Evolutionary conservation across 2,888 invertebrate genomes (phyloP), one percentile per base, ranked within the genome.

Genomic region (Scaptodrosophila latifasciaeformis): DNA sequence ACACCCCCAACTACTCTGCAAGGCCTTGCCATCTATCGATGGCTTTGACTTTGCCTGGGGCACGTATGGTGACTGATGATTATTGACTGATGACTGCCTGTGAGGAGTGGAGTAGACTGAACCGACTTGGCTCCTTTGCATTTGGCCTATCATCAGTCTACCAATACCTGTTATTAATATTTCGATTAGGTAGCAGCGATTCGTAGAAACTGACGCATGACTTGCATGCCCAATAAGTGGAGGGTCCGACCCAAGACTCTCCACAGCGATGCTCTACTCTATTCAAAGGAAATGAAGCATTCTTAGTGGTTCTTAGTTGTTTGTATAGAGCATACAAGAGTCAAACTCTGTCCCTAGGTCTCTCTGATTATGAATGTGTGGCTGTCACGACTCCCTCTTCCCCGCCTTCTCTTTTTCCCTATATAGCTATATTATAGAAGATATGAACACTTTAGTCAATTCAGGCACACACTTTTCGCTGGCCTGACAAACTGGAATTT

Each of bases 141-240:
- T n/a, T n/a, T n/a, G n/a, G n/a, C n/a, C n/a, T n/a, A n/a, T n/a
- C 13, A 29, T 10, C 24, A 10, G n/a, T 21, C 19, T 31, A 30
- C 49, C 31, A 24, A 60, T 57, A 54, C 63, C 69, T 77, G 75
- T 74, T 78, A 76, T 76, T 76, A 76, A 78, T 76, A 76, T 76
- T 76, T 76, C 75, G 75, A 76, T 76, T 78, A 65, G 75, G 75
- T 76, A 66, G 58, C 65, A 70, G 67, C 71, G 78, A 78, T 78
- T 76, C 75, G 75, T 62, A 78, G 75, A 76, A 76, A 52, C 60
- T 62, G 65, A 57, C 59, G 63, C 75, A 75, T 71, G 75, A 76
- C 75, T 78, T 71, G 75, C 71, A 76, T 76, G 71, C 60, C 62
- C 60, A 71, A 76, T 78, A 2, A 31, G 9, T 31, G 31, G 10